These are phyloP conservation scores for Protonibea diacanthus DNA, from an alignment of 2,797 vertebrate species.

Conservation along the genomic window DNA sequence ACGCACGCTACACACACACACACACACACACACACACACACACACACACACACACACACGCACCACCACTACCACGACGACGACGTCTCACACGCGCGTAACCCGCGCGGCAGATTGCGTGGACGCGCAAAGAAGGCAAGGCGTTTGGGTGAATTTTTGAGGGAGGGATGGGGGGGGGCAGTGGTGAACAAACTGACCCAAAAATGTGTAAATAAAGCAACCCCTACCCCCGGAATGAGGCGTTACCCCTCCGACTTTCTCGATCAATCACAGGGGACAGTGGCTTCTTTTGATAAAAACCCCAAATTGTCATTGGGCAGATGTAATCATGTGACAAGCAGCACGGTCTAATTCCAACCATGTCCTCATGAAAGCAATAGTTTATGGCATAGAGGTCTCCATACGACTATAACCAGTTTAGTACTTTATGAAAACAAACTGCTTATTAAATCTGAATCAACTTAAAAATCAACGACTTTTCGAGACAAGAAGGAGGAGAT, in stretches of 20 bases:
- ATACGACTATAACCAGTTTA: slow-evolving; percentile 95
- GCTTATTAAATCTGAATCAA: slow-evolving; percentile 77
- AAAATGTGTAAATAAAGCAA: slow-evolving; percentile 96
- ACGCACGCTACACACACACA: slow-evolving; percentile 59
- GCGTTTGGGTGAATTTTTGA: slow-evolving; percentile 42
- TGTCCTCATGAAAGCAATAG: slow-evolving; percentile 98
- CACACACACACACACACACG: background rate
- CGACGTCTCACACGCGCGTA: background rate
- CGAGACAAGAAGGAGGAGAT: slow-evolving; percentile 94
- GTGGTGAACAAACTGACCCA: slow-evolving; percentile 71
- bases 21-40: background rate
- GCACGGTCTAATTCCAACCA: slow-evolving; percentile 99
- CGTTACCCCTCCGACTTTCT: slow-evolving; percentile 96
- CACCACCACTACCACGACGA: background rate
- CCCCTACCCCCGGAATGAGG: slow-evolving; percentile 93
- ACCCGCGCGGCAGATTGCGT: slow-evolving; percentile 13
- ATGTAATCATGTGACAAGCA: slow-evolving; percentile 99
- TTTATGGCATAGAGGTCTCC: slow-evolving; percentile 98
- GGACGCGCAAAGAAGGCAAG: slow-evolving; percentile 58
- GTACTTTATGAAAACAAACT: slow-evolving; percentile 86
- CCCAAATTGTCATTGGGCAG: slow-evolving; percentile 99
- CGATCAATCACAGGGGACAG: slow-evolving; percentile 99
- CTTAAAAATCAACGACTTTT: slow-evolving; percentile 88
- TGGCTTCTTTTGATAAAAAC: slow-evolving; percentile 99
- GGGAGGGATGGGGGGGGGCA: slow-evolving; percentile 18